Conservation (phyloP, 2,797 vertebrate species). For the Adelosebastes latens region DNA sequence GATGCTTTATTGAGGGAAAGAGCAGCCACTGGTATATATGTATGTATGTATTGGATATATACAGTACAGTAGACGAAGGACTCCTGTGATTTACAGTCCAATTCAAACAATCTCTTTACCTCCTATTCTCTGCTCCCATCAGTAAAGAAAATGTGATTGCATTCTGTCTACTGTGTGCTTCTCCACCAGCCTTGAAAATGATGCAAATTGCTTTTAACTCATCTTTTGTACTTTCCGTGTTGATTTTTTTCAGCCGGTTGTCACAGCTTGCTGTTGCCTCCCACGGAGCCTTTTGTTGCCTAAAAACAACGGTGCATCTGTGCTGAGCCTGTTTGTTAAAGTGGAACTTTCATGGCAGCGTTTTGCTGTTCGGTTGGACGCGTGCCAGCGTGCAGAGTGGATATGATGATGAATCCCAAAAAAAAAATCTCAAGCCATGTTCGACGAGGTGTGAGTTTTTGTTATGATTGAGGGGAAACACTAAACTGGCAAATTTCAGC, state of each 20-base stretch:
- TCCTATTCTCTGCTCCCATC: not conserved
- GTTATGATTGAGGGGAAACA: not conserved
- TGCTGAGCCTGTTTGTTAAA: conserved; percentile 9
- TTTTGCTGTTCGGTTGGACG: not conserved
- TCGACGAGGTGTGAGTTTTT: conserved; percentile 9
- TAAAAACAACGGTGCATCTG: not conserved
- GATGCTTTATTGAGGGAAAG: not conserved
- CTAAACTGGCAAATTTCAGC: not conserved
- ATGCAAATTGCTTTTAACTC: conserved; percentile 22
- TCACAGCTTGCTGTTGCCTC: conserved; percentile 19
- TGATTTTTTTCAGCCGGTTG: not conserved
- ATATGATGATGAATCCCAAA: not conserved
- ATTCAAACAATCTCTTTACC: not conserved
- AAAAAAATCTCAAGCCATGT: conserved; percentile 1
- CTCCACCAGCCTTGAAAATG: not conserved
- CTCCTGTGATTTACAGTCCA: not conserved
- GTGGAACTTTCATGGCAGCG: conserved; percentile 1
- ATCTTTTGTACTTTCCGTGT: not conserved
- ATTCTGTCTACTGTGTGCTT: not conserved
- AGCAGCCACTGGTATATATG: not conserved
- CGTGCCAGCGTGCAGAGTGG: not conserved
- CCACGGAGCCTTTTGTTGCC: conserved; percentile 23
- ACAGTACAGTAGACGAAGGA: not conserved
- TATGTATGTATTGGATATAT: not conserved
- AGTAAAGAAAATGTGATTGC: not conserved